phyloP scores from a whole-genome alignment of 1,140 invertebrate genomes.

The Maniola jurtina region DNA sequence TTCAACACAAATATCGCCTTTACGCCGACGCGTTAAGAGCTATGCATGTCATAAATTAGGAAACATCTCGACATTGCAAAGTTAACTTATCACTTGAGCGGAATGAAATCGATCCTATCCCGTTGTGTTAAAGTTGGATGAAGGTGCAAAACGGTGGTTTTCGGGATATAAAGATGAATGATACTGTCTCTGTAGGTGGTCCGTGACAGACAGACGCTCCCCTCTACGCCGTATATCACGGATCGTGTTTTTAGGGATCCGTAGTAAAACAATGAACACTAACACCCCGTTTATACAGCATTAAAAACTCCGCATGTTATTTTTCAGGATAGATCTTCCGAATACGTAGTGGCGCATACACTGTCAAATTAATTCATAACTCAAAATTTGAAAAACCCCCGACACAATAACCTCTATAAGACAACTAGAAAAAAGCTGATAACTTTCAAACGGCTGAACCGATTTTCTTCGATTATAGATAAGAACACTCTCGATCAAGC shows the following conservation, averaged over 20 bases:
- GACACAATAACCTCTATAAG: too few species aligned
- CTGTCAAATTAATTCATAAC: too few species aligned
- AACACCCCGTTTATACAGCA: too few species aligned
- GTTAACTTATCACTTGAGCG: background rate
- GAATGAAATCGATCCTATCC: conserved; percentile 26
- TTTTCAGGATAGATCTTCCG: too few species aligned
- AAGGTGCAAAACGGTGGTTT: conserved; percentile 12
- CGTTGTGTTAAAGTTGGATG: background rate
- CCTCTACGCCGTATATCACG: conserved; percentile 53
- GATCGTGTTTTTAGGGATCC: conserved; percentile 36
- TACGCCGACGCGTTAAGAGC: conserved; percentile 45
- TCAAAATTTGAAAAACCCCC: too few species aligned
- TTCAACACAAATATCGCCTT: conserved; percentile 45
- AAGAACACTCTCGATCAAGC: too few species aligned
- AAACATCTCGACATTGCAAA: conserved; percentile 31
- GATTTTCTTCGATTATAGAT: too few species aligned
- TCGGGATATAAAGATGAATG: conserved; percentile 50
- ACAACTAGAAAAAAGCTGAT: too few species aligned
- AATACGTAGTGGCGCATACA: too few species aligned
- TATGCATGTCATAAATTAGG: conserved; percentile 51
- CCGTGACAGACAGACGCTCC: conserved; percentile 68
- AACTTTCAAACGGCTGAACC: too few species aligned
- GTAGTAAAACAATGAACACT: too few species aligned
- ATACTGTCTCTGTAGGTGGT: conserved; percentile 64
- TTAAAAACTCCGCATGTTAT: too few species aligned